Evolutionary conservation across 1,140 invertebrate genomes (phyloP).

Genomic region (Oreohelix idahoensis): DNA sequence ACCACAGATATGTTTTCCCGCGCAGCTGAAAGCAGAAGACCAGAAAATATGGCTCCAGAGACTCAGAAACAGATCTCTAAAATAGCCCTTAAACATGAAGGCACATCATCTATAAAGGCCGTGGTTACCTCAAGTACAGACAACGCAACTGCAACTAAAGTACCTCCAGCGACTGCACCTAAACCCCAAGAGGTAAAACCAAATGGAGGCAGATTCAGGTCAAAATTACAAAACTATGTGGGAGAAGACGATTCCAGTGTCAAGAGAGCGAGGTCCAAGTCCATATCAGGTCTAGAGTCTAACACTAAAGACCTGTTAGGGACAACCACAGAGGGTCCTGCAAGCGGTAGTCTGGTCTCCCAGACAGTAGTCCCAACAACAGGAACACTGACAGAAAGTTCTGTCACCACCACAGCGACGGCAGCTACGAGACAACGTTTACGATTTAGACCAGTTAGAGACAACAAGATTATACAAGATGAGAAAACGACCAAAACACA

Average conservation of each 20-base stretch:
- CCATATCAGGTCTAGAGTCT: constrained; percentile 31
- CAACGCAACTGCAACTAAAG: background rate
- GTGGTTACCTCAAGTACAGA: background rate
- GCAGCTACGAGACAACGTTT: constrained; percentile 13
- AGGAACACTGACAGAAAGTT: background rate
- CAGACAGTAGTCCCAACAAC: background rate
- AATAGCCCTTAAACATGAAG: constrained; percentile 36
- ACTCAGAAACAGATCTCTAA: constrained; percentile 33
- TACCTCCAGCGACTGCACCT: background rate
- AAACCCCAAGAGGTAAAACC: constrained; percentile 36
- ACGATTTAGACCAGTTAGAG: constrained; percentile 42
- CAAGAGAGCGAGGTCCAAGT: constrained; percentile 45
- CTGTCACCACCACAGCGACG: background rate
- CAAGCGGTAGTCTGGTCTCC: background rate
- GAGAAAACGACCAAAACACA: constrained; percentile 44
- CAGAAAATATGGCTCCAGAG: constrained; percentile 32
- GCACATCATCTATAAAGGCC: background rate
- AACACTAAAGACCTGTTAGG: background rate
- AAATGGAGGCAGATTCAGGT: constrained; percentile 40
- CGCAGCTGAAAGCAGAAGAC: background rate
- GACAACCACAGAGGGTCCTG: constrained; percentile 18
- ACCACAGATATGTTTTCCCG: constrained; percentile 45
- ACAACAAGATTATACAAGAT: constrained; percentile 52
- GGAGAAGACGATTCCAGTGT: constrained; percentile 39
- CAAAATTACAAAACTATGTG: constrained; percentile 30